Conservation (phyloP, 2,888 invertebrate species). For the Rhaphigaster nebulosa region DNA sequence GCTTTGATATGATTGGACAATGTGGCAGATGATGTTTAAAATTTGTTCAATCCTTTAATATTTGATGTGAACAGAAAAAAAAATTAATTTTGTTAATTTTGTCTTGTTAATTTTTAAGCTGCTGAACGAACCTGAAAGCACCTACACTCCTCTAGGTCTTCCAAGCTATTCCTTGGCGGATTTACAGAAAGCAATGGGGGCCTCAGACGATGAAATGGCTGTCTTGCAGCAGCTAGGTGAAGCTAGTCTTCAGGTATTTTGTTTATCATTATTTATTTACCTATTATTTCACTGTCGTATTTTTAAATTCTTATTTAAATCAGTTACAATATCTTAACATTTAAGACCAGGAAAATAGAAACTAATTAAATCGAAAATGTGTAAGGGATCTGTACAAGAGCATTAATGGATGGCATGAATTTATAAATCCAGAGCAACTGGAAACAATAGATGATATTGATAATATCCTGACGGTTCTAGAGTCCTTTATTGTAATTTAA, state of each 20-base stretch:
- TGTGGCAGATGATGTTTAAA: background rate
- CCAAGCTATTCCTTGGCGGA: constrained; percentile 65
- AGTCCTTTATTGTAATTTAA: too few species aligned
- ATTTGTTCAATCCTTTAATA: background rate
- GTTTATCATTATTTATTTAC: background rate
- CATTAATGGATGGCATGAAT: background rate
- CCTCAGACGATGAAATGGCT: constrained; percentile 68
- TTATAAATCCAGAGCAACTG: background rate
- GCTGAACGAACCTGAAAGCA: constrained; percentile 61
- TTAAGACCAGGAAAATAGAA: background rate
- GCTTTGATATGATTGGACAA: background rate
- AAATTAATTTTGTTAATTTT: too few species aligned
- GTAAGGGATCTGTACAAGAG: background rate
- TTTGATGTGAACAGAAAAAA: too few species aligned
- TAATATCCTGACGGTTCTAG: background rate
- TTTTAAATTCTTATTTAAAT: background rate
- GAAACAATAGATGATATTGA: background rate
- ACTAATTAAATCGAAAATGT: background rate
- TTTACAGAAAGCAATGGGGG: constrained; percentile 67
- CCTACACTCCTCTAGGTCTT: constrained; percentile 58
- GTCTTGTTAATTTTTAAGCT: constrained; percentile 62
- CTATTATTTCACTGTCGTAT: background rate
- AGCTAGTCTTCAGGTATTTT: constrained; percentile 62
- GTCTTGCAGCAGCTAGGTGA: constrained; percentile 67
- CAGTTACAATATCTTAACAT: background rate